Conservation (phyloP, 2,113 vertebrate species). For the Thymallus thymallus region DNA sequence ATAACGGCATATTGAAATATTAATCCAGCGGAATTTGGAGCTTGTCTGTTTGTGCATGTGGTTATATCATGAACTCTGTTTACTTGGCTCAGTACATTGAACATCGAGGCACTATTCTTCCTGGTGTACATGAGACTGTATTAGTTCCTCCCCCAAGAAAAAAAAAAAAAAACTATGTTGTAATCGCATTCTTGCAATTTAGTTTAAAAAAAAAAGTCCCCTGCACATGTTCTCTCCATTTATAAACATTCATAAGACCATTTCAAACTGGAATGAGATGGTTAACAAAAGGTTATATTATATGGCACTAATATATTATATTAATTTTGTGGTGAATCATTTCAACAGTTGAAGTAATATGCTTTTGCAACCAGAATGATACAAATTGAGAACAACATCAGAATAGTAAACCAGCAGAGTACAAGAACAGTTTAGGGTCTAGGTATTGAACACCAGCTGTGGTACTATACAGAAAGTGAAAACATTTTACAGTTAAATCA, state of each 20-base stretch:
- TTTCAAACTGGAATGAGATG: too few species aligned
- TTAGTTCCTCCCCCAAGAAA: not conserved
- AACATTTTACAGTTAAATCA: too few species aligned
- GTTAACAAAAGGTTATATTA: too few species aligned
- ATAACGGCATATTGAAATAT: constrained; percentile 13
- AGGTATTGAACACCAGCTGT: too few species aligned
- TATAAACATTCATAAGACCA: not conserved
- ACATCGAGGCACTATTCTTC: not conserved
- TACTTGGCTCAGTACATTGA: constrained; percentile 11
- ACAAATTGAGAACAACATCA: too few species aligned
- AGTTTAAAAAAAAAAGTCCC: not conserved
- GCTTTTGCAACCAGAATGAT: too few species aligned
- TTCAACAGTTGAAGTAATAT: too few species aligned
- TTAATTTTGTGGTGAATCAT: too few species aligned
- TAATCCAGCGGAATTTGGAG: constrained; percentile 10
- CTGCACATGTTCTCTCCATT: not conserved
- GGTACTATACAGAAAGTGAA: too few species aligned
- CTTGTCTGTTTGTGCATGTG: not conserved
- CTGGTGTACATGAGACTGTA: not conserved
- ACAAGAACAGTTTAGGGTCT: too few species aligned
- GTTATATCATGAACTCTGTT: constrained; percentile 1
- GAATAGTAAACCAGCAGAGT: too few species aligned
- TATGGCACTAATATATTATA: too few species aligned
- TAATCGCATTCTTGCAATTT: not conserved
- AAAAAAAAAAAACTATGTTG: not conserved